phyloP scores from a whole-genome alignment of 2,113 vertebrate species.

The Macaca nemestrina region DNA sequence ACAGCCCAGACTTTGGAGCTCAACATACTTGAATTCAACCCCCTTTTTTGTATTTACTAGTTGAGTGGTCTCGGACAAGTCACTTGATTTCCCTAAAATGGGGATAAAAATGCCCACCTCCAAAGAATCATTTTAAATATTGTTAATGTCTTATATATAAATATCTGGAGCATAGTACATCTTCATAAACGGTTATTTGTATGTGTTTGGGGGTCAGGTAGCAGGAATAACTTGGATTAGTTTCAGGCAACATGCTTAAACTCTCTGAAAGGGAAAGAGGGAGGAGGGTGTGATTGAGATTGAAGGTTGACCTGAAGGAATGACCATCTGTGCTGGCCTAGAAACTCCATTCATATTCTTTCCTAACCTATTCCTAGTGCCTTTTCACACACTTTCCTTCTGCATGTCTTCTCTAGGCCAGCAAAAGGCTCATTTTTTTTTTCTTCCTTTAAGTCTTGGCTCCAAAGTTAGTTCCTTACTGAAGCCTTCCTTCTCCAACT shows the following conservation, averaged over 20 bases:
- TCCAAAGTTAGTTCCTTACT: not conserved
- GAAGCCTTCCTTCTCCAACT: not conserved
- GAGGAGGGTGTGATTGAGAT: not conserved
- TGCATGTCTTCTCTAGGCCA: not conserved
- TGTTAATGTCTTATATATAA: not conserved
- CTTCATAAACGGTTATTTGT: not conserved
- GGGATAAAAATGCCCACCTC: not conserved
- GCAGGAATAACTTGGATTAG: not conserved
- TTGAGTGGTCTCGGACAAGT: not conserved
- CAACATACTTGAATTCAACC: not conserved
- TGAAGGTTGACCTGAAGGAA: not conserved
- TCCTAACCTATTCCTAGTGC: not conserved
- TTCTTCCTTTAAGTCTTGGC: not conserved
- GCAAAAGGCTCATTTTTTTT: not conserved
- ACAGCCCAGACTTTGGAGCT: not conserved
- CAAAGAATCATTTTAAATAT: not conserved
- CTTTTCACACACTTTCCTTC: not conserved
- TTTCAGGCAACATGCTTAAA: not conserved
- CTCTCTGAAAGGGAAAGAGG: not conserved
- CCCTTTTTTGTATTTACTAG: not conserved
- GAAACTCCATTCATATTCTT: not conserved
- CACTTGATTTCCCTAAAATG: not conserved
- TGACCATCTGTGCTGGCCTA: not conserved
- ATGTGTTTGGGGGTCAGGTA: not conserved
- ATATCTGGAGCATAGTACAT: not conserved